phyloP scores from a whole-genome alignment of 2,797 vertebrate genomes.

The Forpus xanthops region DNA sequence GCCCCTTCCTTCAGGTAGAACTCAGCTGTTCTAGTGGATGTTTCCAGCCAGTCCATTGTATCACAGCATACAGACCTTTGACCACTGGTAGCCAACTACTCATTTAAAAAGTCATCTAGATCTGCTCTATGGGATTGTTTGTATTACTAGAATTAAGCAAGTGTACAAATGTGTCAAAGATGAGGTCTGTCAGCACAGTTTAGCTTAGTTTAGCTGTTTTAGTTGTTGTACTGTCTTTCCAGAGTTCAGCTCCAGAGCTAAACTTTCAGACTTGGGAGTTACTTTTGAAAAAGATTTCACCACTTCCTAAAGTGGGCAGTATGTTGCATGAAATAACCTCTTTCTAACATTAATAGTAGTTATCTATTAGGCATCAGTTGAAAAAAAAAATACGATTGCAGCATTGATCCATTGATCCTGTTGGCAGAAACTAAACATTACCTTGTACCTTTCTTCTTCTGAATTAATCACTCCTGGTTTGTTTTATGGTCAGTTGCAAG shows the following conservation, averaged over 20 bases:
- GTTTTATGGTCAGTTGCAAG: neutral
- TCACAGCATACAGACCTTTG: neutral
- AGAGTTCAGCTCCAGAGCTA: neutral
- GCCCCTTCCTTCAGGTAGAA: neutral
- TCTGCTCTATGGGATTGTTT: neutral
- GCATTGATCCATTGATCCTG: neutral
- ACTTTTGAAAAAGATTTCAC: neutral
- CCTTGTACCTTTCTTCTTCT: conserved; percentile 3
- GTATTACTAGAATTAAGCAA: neutral
- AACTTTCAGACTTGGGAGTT: neutral
- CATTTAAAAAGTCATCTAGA: neutral
- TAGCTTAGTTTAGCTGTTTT: neutral
- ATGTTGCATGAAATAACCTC: neutral
- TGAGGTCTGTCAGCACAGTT: neutral
- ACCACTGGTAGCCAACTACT: neutral
- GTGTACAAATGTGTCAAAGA: neutral
- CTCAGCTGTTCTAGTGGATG: neutral
- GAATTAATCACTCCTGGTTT: neutral
- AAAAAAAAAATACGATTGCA: neutral
- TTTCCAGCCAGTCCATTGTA: neutral
- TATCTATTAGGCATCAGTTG: neutral
- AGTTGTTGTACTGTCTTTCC: neutral
- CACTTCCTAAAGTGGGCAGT: neutral
- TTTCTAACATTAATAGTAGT: neutral
- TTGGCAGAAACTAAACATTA: neutral